Evolutionary conservation across 2,888 invertebrate species (phyloP), one percentile per base, ranked within the genome.

Genomic region (Drosophila nigricruria): DNA sequence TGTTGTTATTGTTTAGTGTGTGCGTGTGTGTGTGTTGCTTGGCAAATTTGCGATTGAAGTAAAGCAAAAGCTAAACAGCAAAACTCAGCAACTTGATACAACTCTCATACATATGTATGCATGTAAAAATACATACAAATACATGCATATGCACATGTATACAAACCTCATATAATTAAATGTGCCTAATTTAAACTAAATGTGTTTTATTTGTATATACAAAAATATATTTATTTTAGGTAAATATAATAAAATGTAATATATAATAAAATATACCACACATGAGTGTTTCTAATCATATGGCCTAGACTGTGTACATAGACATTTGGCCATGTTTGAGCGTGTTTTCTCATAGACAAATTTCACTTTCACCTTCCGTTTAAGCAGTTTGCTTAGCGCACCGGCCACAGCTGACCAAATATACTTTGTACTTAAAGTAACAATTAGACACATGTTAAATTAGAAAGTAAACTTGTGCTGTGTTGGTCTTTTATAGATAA

Each of bases 331-430:
- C 49, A 53, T 49, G 32, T 40, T 60, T 57, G 57, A 60, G 43
- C 45, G 47, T 32, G 20, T 27, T 38, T 53, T 69, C 60, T 67
- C 62, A 71, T 69, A 70, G 49, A 34, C 66, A 52, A 78, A 78
- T 73, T 87, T 79, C 80, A 86, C 86, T 86, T 86, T 86, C 89
- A 86, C 89, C 87, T 87, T 83, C 80, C 70, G 63, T 78, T 73
- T 79, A 77, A 72, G 75, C 75, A 64, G 84, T 67, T 70, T 59
- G 79, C 56, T 69, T 59, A 42, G 52, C 79, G 61, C 59, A 56
- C 69, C 63, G 73, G 73, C 60, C 67, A 67, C 38, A 40, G 58
- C 60, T 59, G 64, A 50, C 77, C 81, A 88, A 74, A 81, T 77
- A 81, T 77, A 72, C 63, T 59, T 75, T 65, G 74, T 52, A 79